Conservation (phyloP, 2,113 vertebrate species). For the Prinia subflava region DNA sequence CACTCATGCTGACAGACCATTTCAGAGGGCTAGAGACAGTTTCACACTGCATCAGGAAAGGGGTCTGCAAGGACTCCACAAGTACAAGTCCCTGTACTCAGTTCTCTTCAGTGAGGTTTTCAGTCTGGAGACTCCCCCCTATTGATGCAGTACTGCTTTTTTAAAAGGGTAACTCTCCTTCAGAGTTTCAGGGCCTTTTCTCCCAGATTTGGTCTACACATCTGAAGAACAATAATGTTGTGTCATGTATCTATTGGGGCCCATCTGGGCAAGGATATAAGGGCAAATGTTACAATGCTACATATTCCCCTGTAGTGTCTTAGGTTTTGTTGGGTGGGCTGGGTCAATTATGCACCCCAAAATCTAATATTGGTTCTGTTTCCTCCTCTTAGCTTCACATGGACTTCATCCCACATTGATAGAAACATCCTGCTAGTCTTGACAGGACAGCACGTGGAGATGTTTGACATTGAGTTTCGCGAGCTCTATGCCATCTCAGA, state of each 20-base stretch:
- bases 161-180: neutral
- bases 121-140: neutral
- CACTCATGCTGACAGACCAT: neutral
- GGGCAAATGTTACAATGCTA: neutral
- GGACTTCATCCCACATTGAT: conserved; percentile 88
- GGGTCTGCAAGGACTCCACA: neutral
- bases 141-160: neutral
- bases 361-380: neutral
- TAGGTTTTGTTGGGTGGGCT: neutral
- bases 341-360: neutral
- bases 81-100: neutral
- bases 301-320: neutral
- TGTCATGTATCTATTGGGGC: neutral
- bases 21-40: neutral
- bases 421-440: conserved; percentile 89
- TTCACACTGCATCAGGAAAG: neutral
- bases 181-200: neutral
- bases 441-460: conserved; percentile 88
- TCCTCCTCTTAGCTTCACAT: conserved; percentile 81
- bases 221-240: neutral
- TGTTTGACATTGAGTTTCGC: conserved; percentile 89
- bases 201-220: neutral
- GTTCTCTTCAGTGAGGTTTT: neutral
- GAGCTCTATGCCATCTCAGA: conserved; percentile 92
- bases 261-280: neutral